Base-by-base conservation (phyloP, 2,888 invertebrate species). In the Megastigmus dorsalis region DNA sequence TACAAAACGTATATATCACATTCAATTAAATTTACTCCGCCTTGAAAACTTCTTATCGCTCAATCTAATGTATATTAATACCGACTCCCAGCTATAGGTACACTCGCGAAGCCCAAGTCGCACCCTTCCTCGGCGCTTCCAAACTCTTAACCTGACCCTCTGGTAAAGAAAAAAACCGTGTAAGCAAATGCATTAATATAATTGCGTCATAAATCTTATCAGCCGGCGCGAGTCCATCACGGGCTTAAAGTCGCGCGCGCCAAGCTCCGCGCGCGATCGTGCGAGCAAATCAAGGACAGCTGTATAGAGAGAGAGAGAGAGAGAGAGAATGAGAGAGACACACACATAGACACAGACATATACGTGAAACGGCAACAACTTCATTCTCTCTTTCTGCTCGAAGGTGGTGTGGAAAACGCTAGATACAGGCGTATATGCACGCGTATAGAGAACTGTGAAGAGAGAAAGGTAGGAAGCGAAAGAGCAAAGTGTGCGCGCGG, bases 281-380 rank as follows among this genome's bases (percentile, higher is more conserved):
- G 55, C 45, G 41, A 67, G 54, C 70, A 78, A 82, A 81, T 78
- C 80, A 79, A 80, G 74, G 77, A 77, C 79, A 80, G 70, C 33
- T 62, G 67, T n/a, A 33, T 60, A 59, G 36, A 75, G n/a, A n/a
- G n/a, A n/a, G n/a, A n/a, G n/a, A n/a, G n/a, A n/a, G n/a, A n/a
- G n/a, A n/a, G n/a, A n/a, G n/a, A n/a, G n/a, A n/a, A n/a, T n/a
- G n/a, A n/a, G n/a, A n/a, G n/a, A n/a, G n/a, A n/a, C n/a, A n/a
- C n/a, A n/a, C n/a, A n/a, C n/a, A n/a, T n/a, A n/a, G n/a, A n/a
- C n/a, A n/a, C n/a, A n/a, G n/a, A n/a, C n/a, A n/a, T n/a, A n/a
- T 67, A 65, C 77, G 54, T 50, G 71, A 74, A 73, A 73, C 71
- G 75, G 77, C 66, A 80, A 84, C 81, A 80, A 82, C 82, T 85